A percentile compares a stretch with the other conserved stretches of the same genome.
Evolutionary conservation across 2,888 invertebrate species (phyloP).

Genomic region (Quadroppia sp.): DNA sequence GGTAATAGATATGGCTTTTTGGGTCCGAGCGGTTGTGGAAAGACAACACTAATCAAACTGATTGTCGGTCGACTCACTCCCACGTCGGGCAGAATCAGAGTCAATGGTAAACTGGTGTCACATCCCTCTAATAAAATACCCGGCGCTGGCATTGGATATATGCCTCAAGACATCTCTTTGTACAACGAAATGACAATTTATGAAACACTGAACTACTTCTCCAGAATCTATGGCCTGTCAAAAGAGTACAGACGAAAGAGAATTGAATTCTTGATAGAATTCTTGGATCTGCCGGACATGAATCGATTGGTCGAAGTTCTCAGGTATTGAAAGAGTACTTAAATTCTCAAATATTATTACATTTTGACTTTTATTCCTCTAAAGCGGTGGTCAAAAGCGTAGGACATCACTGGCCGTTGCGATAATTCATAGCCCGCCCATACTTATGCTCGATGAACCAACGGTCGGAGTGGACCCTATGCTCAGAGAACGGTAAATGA

Average conservation of each 20-base stretch:
- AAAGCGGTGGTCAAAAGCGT: not conserved
- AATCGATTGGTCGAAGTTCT: conserved; percentile 50
- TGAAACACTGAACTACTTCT: conserved; percentile 54
- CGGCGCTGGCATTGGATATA: conserved; percentile 88
- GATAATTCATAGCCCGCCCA: not conserved
- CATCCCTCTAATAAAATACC: conserved; percentile 85
- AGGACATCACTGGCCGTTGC: not conserved
- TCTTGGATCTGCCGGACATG: conserved; percentile 53
- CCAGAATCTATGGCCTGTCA: conserved; percentile 52
- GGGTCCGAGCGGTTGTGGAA: conserved; percentile 85
- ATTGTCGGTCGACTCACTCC: conserved; percentile 62
- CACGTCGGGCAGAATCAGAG: conserved; percentile 81
- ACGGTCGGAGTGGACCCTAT: conserved; percentile 4
- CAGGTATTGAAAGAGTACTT: no score
- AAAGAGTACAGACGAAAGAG: conserved; percentile 41
- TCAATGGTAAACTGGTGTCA: conserved; percentile 83
- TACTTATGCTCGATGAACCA: conserved; percentile 11
- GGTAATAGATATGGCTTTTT: conserved; percentile 4
- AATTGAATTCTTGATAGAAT: conserved; percentile 52
- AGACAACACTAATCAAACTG: conserved; percentile 85
- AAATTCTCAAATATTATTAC: no score
- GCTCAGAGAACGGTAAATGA: conserved; percentile 2
- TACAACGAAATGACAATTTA: conserved; percentile 51
- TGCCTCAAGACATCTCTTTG: conserved; percentile 64
- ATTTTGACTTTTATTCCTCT: no score